Percentiles rank a stretch among this genome's conserved stretches.
phyloP scores from a whole-genome alignment of 2,113 vertebrate genomes.

The Pycnonotus jocosus region DNA sequence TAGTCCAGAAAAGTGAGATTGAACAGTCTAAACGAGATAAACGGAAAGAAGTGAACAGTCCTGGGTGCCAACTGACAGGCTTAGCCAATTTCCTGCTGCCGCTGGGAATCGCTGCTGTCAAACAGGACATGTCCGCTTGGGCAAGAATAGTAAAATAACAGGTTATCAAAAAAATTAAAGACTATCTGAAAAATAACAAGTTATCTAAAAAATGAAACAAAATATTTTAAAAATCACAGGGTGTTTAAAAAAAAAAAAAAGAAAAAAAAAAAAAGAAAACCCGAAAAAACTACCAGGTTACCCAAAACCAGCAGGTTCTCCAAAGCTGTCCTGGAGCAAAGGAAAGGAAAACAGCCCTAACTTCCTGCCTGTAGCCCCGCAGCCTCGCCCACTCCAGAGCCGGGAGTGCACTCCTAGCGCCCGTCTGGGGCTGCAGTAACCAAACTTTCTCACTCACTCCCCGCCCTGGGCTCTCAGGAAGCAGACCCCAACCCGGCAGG shows the following conservation, averaged over 20 bases:
- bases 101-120: fast-evolving
- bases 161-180: background rate
- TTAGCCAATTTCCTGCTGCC: background rate
- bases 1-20: background rate
- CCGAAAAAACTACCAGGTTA: background rate
- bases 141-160: background rate
- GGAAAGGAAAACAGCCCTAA: background rate
- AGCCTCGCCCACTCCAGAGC: background rate
- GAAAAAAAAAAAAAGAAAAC: background rate
- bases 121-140: fast-evolving
- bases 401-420: background rate
- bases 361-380: background rate
- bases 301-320: background rate
- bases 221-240: background rate
- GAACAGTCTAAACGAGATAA: background rate
- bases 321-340: background rate
- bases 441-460: no score
- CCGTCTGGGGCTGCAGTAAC: background rate
- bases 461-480: no score
- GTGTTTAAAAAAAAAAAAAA: background rate
- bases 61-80: background rate
- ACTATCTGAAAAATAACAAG: background rate
- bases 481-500: background rate
- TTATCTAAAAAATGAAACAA: background rate
- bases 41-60: background rate